Conservation (phyloP, 1,140 invertebrate species). For the Linepithema humile region DNA sequence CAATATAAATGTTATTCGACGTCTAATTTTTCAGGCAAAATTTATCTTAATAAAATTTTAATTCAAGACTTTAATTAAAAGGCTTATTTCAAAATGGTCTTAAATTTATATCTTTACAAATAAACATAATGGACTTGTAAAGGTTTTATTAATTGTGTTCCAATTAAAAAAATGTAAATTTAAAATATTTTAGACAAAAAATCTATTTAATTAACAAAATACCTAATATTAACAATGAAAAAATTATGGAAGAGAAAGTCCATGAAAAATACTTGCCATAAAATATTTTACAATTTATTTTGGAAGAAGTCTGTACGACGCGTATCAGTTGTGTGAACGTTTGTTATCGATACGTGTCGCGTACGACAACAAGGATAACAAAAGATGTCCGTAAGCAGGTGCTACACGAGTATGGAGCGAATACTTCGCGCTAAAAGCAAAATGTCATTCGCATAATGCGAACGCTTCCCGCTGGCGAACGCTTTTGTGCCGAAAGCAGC, state of each 20-base stretch:
- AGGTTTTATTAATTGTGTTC: no score
- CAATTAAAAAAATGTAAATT: no score
- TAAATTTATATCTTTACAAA: no score
- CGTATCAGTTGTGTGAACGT: no score
- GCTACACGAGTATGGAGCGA: background rate
- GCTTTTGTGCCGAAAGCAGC: conserved; percentile 43
- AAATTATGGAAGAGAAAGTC: background rate
- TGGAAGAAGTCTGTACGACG: background rate
- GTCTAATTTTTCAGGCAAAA: no score
- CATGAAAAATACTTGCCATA: no score
- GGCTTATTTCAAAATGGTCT: no score
- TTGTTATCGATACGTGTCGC: background rate
- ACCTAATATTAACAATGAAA: background rate
- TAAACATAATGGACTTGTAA: no score
- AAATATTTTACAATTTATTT: background rate
- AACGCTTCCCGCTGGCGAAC: conserved; percentile 6
- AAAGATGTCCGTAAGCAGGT: conserved; percentile 16
- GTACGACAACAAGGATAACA: conserved; percentile 15
- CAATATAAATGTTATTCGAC: background rate
- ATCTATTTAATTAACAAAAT: background rate
- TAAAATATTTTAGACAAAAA: no score
- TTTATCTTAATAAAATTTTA: no score
- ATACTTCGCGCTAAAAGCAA: conserved; percentile 44
- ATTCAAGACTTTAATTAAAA: no score
- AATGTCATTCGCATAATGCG: conserved; percentile 50